Conservation (phyloP, 2,797 vertebrate species). For the Momotus momota region DNA sequence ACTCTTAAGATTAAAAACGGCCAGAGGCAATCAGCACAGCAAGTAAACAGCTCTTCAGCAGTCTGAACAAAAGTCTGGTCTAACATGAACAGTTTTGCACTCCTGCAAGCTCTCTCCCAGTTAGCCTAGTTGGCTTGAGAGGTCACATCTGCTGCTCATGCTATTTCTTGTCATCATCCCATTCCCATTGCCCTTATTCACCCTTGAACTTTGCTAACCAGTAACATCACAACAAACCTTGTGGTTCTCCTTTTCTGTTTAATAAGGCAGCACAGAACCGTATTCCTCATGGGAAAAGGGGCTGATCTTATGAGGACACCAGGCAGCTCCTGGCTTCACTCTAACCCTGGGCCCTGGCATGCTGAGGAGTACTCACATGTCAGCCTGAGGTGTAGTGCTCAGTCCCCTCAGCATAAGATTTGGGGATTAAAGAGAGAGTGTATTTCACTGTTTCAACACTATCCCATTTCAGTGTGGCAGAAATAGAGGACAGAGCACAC, state of each 20-base stretch:
- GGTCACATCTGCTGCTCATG: neutral
- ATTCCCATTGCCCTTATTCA: neutral
- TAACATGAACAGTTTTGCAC: neutral
- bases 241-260: neutral
- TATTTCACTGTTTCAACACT: neutral
- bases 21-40: constrained; percentile 52
- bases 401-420: neutral
- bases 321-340: neutral
- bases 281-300: neutral
- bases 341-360: neutral
- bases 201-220: neutral
- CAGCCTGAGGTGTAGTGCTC: neutral
- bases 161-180: neutral
- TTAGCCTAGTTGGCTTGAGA: neutral
- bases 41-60: constrained; percentile 56
- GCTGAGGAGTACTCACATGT: neutral
- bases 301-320: neutral
- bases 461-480: neutral
- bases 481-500: neutral
- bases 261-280: neutral
- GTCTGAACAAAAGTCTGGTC: neutral
- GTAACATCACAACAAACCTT: neutral
- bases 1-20: constrained; percentile 47
- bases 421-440: neutral
- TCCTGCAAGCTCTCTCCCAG: neutral